These are phyloP conservation scores for Gadopsis marmoratus DNA, from an alignment of 2,797 vertebrate genomes.

Conservation along the genomic window DNA sequence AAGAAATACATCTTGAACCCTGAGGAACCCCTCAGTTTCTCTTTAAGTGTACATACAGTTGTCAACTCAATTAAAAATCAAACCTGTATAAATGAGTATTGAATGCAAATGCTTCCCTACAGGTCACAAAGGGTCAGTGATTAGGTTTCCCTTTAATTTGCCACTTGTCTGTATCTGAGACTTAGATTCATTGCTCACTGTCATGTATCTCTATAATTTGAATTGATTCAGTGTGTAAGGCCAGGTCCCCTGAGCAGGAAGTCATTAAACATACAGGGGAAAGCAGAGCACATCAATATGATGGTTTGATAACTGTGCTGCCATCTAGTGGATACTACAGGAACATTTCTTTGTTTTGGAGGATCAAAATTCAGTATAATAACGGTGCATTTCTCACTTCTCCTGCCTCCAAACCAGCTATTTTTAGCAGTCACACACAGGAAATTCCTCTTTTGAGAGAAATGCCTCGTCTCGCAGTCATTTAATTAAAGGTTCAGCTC, in stretches of 20 bases:
- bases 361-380: neutral
- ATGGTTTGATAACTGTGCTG: slow-evolving; percentile 31
- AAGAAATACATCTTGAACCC: neutral
- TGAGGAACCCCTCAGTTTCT: no score
- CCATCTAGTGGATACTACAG: slow-evolving; percentile 59
- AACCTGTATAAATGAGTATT: neutral
- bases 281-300: neutral
- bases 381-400: slow-evolving; percentile 28
- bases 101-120: neutral
- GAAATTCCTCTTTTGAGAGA: slow-evolving; percentile 56
- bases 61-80: neutral
- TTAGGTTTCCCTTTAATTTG: neutral
- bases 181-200: neutral
- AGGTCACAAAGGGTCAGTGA: neutral
- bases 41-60: neutral
- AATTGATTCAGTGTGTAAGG: slow-evolving; percentile 23
- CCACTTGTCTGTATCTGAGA: neutral
- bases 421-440: slow-evolving; percentile 44
- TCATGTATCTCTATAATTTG: slow-evolving; percentile 7
- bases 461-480: slow-evolving; percentile 26
- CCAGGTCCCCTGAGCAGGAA: neutral
- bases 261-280: neutral
- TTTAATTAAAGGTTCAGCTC: slow-evolving; percentile 58
- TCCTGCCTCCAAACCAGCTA: slow-evolving; percentile 23
- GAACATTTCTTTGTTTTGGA: slow-evolving; percentile 5